phyloP scores from a whole-genome alignment of 1,140 invertebrate species.

The Amphibalanus amphitrite region DNA sequence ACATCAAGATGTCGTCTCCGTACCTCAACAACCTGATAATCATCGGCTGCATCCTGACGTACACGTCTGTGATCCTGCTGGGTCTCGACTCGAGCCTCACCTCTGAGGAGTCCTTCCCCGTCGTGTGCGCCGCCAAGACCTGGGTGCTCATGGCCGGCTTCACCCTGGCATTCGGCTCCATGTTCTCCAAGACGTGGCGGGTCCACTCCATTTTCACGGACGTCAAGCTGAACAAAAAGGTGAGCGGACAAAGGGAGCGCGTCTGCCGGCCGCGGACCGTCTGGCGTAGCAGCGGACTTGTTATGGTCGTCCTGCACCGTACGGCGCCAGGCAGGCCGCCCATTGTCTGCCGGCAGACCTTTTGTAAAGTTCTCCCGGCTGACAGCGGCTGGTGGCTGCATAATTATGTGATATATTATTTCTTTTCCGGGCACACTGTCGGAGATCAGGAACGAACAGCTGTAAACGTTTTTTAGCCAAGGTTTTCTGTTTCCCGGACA shows the following conservation, averaged over 20 bases:
- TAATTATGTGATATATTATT: too few relatives aligned
- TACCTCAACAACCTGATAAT: slow-evolving; percentile 98
- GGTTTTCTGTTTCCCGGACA: too few relatives aligned
- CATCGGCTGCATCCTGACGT: slow-evolving; percentile 91
- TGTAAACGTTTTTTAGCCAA: too few relatives aligned
- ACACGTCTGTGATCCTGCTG: slow-evolving; percentile 88
- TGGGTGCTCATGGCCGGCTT: slow-evolving; percentile 99
- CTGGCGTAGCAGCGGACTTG: too few relatives aligned
- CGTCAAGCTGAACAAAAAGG: slow-evolving; percentile 84
- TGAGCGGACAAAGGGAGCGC: slow-evolving; percentile 18
- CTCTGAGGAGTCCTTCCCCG: slow-evolving; percentile 65
- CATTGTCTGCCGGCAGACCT: too few relatives aligned
- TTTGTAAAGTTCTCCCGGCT: too few relatives aligned
- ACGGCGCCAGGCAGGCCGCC: too few relatives aligned
- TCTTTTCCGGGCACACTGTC: too few relatives aligned
- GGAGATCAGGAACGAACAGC: too few relatives aligned
- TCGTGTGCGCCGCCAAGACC: slow-evolving; percentile 86
- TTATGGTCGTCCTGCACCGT: too few relatives aligned
- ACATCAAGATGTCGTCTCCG: slow-evolving; percentile 99
- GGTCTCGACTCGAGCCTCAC: slow-evolving; percentile 83
- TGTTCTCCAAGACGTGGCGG: slow-evolving; percentile 99
- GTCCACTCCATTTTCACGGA: slow-evolving; percentile 97
- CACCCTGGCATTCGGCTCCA: slow-evolving; percentile 92
- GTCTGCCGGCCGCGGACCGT: too few relatives aligned
- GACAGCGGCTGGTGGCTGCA: too few relatives aligned